Evolutionary conservation across 2,888 invertebrate genomes (phyloP).

Genomic region (Molorchus minor): DNA sequence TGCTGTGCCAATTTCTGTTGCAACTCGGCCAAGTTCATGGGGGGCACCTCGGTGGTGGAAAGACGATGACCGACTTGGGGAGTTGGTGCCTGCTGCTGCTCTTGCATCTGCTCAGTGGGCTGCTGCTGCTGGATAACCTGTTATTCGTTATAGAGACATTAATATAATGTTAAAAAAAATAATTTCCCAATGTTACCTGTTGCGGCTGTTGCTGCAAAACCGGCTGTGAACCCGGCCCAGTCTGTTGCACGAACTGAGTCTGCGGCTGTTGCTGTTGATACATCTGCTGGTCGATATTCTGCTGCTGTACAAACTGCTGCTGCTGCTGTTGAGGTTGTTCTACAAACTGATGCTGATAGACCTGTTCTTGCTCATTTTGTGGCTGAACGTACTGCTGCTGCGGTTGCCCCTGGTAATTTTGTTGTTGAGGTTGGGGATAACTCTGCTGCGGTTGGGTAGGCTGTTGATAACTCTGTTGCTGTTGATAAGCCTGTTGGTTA

Average conservation of each 20-base stretch:
- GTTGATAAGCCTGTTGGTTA: slow-evolving; percentile 27
- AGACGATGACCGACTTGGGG: slow-evolving; percentile 42
- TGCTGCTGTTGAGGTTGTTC: slow-evolving; percentile 42
- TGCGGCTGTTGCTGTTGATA: slow-evolving; percentile 31
- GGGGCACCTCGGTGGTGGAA: slow-evolving; percentile 50
- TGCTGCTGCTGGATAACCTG: slow-evolving; percentile 34
- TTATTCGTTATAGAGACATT: no score
- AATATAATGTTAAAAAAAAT: no score
- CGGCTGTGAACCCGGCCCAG: slow-evolving; percentile 46
- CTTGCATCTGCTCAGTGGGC: slow-evolving; percentile 28
- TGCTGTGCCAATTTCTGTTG: slow-evolving; percentile 59
- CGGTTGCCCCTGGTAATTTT: slow-evolving; percentile 45
- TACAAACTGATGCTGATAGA: slow-evolving; percentile 35
- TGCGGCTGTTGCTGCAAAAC: slow-evolving; percentile 59
- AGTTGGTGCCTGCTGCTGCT: slow-evolving; percentile 40
- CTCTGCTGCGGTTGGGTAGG: slow-evolving; percentile 29
- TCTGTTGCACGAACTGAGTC: slow-evolving; percentile 44
- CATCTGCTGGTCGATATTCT: slow-evolving; percentile 30
- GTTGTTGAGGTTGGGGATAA: slow-evolving; percentile 38
- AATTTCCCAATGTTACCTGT: no score
- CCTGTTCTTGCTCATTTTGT: slow-evolving; percentile 28
- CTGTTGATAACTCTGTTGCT: slow-evolving; percentile 15
- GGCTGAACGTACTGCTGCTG: slow-evolving; percentile 46
- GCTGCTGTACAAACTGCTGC: slow-evolving; percentile 37
- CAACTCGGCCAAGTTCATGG: slow-evolving; percentile 57